Conservation (phyloP, 2,888 invertebrate species). For the Conomelus anceps region DNA sequence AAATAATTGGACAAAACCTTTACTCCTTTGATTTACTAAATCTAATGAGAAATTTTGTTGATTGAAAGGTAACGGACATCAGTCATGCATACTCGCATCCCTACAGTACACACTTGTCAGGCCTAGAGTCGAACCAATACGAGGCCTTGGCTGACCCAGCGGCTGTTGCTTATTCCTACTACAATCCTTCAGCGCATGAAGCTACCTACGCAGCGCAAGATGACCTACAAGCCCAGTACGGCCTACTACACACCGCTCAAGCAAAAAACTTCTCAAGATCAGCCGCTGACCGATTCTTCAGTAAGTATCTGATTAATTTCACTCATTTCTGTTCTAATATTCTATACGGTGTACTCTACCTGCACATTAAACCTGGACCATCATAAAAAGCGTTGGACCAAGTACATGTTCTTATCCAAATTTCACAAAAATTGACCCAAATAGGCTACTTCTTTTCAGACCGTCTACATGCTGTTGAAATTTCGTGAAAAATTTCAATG, state of each 20-base stretch:
- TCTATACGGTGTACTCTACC: no score
- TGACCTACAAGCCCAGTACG: not conserved
- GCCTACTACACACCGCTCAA: not conserved
- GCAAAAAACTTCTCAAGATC: not conserved
- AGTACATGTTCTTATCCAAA: no score
- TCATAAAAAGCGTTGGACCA: no score
- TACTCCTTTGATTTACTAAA: no score
- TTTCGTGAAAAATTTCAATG: no score
- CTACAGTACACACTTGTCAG: not conserved
- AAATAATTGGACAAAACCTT: no score
- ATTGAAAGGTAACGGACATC: constrained; percentile 1
- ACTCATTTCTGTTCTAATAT: no score
- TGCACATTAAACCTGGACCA: no score
- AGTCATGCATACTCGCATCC: not conserved
- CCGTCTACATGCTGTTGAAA: no score
- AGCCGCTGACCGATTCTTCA: not conserved
- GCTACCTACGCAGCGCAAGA: not conserved
- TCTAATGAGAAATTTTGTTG: not conserved
- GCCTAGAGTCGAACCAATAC: not conserved
- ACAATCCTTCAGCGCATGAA: not conserved
- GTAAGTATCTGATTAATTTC: not conserved
- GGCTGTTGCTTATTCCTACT: not conserved
- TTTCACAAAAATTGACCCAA: no score
- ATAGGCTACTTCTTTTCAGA: no score
- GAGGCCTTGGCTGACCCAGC: not conserved